These are phyloP conservation scores for Parasteatoda tepidariorum DNA, from an alignment of 1,140 invertebrate genomes.

Conservation along the genomic window DNA sequence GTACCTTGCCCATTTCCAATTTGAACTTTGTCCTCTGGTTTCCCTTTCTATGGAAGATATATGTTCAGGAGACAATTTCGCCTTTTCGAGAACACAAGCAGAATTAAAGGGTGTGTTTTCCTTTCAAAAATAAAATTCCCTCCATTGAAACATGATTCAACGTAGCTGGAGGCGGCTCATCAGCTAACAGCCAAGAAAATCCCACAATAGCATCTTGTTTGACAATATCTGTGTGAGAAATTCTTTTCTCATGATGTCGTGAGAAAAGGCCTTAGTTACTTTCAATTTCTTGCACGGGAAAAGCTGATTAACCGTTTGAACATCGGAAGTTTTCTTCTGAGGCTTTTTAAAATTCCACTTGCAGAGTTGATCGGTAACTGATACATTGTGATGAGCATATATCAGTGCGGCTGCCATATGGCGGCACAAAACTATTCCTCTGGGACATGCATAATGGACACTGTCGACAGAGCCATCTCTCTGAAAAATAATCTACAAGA, in stretches of 20 bases:
- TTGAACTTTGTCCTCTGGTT: neutral
- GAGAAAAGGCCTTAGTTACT: neutral
- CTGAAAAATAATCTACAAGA: neutral
- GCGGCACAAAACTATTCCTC: neutral
- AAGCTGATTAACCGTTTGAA: neutral
- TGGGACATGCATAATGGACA: neutral
- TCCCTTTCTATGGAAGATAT: neutral
- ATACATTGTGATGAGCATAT: neutral
- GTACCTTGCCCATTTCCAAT: neutral
- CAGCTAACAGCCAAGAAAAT: neutral
- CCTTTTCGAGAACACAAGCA: neutral
- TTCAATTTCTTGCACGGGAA: neutral
- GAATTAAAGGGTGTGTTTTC: neutral
- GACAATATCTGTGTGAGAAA: neutral
- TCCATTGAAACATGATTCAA: neutral
- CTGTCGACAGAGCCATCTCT: neutral
- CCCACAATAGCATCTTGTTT: neutral
- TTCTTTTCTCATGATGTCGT: neutral
- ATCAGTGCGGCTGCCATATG: constrained; percentile 1
- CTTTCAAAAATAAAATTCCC: neutral
- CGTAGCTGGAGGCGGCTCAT: neutral
- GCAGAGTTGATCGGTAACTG: neutral
- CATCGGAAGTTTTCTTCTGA: neutral
- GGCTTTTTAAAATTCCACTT: constrained; percentile 2
- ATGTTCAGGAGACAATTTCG: neutral